Base-by-base conservation (phyloP, 2,113 vertebrate species). In the Vulpes ferrilata region DNA sequence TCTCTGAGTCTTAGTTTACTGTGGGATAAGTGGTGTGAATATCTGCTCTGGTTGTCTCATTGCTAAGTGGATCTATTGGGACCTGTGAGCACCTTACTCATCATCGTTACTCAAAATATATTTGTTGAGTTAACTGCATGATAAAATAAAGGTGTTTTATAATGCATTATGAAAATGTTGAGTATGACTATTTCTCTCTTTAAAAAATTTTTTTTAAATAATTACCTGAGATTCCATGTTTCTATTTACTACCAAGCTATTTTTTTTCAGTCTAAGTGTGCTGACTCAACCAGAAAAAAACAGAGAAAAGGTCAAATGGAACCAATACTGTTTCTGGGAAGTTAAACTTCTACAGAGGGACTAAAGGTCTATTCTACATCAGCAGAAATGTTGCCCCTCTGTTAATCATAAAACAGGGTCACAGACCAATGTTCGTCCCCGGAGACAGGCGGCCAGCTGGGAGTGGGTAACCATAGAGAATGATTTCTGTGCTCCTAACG, bases 321-420 rank as follows among this genome's bases (percentile, higher is more conserved):
- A 92, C 96, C 93, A 97, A 91, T 80, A 88, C 23, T 94, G n/a
- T 86, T 97, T 92, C 90, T 30, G 92, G 59, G 93, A 95, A 97
- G 97, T 92, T 98, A 88, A 87, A 97, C 93, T 97, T 98, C 81
- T 97, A 96, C 94, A 94, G 96, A 82, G 48, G 57, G 71, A 73
- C 48, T 71, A 98, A 98, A 95, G 97, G 84, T 98, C 25, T 38
- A 82, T 43, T 90, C 38, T 78, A 71, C 90, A 96, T 98, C 96
- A 98, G 97, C 97, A 98, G 81, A 98, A 98, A 97, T 86, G 53
- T 83, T 94, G 65, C 38, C 48, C 10, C 88, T 90, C 90, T 98
- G 97, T 98, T 98, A 98, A 98, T 98, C 97, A 98, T 98, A 95
- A 95, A 98, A 95, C 96, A 86, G 55, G 51, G 32, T 92, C 53